Conservation (phyloP, 2,113 vertebrate species). For the Brachypteracias leptosomus region DNA sequence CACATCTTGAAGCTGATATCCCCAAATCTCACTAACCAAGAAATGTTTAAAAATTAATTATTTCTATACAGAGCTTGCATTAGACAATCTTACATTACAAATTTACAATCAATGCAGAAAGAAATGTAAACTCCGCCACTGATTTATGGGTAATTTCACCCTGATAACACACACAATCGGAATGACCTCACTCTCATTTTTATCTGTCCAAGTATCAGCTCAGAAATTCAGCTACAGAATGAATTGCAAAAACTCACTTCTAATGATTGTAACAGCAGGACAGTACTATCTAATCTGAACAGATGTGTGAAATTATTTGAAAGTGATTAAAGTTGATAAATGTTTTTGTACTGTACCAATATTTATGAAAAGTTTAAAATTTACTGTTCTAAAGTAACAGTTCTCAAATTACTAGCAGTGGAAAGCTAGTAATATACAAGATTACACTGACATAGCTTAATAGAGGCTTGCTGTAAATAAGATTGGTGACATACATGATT, state of each 20-base stretch:
- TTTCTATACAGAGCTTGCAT: not conserved
- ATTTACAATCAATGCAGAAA: constrained; percentile 22
- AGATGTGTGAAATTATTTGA: not conserved
- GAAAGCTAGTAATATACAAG: not conserved
- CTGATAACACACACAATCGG: not conserved
- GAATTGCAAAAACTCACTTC: not conserved
- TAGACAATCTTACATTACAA: constrained; percentile 28
- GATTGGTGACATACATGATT: not conserved
- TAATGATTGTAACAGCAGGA: not conserved
- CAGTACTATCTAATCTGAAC: not conserved
- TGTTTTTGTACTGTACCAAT: not conserved
- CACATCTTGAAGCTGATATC: not conserved
- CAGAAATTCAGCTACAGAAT: not conserved
- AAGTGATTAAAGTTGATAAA: not conserved
- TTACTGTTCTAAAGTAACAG: not conserved
- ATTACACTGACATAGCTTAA: not conserved
- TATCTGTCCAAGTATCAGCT: not conserved
- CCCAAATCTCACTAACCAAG: not conserved
- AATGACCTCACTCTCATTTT: not conserved
- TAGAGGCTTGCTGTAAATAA: not conserved
- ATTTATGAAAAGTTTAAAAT: not conserved
- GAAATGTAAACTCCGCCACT: not conserved
- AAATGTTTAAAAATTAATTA: not conserved
- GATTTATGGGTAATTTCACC: not conserved
- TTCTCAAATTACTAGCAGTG: not conserved